Conservation (phyloP, 1,140 invertebrate genomes). For the Heliothis subflexa region DNA sequence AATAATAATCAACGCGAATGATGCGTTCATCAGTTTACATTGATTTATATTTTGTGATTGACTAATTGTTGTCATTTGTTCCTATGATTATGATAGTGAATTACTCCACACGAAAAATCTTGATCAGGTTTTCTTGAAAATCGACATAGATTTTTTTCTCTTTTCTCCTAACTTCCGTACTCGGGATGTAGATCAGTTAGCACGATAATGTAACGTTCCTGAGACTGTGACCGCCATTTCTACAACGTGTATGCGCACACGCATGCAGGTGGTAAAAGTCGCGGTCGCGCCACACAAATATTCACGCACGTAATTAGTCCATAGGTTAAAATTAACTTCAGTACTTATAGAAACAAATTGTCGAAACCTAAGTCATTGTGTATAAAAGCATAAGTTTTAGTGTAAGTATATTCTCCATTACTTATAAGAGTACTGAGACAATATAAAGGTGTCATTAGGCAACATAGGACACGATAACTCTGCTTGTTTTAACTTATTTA, state of each 20-base stretch:
- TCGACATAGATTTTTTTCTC: slow-evolving; percentile 82
- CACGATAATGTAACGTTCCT: slow-evolving; percentile 67
- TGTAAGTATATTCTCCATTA: slow-evolving; percentile 84
- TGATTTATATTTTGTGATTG: slow-evolving; percentile 83
- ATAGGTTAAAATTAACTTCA: slow-evolving; percentile 81
- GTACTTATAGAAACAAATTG: slow-evolving; percentile 86
- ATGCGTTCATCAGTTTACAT: slow-evolving; percentile 79
- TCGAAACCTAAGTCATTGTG: slow-evolving; percentile 86
- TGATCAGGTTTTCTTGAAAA: slow-evolving; percentile 85
- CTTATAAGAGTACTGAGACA: slow-evolving; percentile 83
- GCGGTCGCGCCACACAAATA: slow-evolving; percentile 62
- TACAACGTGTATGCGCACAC: slow-evolving; percentile 50
- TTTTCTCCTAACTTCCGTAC: slow-evolving; percentile 64
- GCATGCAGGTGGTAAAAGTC: slow-evolving; percentile 53
- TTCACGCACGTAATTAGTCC: slow-evolving; percentile 82
- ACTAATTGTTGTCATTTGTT: slow-evolving; percentile 85
- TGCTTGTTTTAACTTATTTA: slow-evolving; percentile 84
- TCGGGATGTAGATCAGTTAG: slow-evolving; percentile 66
- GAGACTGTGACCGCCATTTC: slow-evolving; percentile 61
- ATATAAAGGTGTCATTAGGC: slow-evolving; percentile 77
- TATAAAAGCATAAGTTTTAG: slow-evolving; percentile 85
- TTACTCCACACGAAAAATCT: slow-evolving; percentile 74
- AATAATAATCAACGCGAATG: slow-evolving; percentile 68
- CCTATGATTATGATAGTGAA: slow-evolving; percentile 83
- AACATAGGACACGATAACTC: slow-evolving; percentile 76